phyloP scores from a whole-genome alignment of 2,888 invertebrate genomes.

The Drosophila siamana region DNA sequence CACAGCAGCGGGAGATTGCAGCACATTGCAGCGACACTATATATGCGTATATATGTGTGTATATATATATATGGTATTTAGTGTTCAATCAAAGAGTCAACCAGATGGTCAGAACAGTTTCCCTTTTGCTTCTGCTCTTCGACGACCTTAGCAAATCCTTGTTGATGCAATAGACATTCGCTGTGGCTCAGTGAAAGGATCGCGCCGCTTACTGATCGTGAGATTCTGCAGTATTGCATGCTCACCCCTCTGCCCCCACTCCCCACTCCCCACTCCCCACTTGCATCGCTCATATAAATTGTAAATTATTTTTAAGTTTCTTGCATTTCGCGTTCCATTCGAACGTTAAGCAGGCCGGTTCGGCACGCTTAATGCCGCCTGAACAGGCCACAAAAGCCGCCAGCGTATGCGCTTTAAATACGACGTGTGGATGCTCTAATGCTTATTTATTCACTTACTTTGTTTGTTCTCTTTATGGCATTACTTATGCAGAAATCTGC shows the following conservation, averaged over 20 bases:
- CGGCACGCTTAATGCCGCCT: conserved; percentile 64
- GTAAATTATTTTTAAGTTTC: conserved; percentile 63
- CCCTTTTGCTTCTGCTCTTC: not conserved
- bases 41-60: conserved; percentile 32
- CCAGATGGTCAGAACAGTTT: conserved; percentile 29
- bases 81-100: conserved; percentile 3
- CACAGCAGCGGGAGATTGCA: conserved; percentile 56
- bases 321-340: conserved; percentile 47
- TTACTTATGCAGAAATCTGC: too few relatives aligned
- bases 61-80: not conserved
- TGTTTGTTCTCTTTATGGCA: too few relatives aligned
- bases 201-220: not conserved
- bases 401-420: not conserved
- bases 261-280: not conserved
- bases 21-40: conserved; percentile 19
- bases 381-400: conserved; percentile 35
- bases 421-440: conserved; percentile 6
- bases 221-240: conserved; percentile 1
- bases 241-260: not conserved
- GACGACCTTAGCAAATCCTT: conserved; percentile 37
- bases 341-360: conserved; percentile 43
- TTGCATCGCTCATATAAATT: conserved; percentile 54
- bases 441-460: too few relatives aligned
- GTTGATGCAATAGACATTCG: conserved; percentile 74
- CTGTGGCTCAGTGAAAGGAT: conserved; percentile 15